These are phyloP conservation scores for Synanthedon andrenaeformis DNA, from an alignment of 2,888 invertebrate species.

Conservation along the genomic window DNA sequence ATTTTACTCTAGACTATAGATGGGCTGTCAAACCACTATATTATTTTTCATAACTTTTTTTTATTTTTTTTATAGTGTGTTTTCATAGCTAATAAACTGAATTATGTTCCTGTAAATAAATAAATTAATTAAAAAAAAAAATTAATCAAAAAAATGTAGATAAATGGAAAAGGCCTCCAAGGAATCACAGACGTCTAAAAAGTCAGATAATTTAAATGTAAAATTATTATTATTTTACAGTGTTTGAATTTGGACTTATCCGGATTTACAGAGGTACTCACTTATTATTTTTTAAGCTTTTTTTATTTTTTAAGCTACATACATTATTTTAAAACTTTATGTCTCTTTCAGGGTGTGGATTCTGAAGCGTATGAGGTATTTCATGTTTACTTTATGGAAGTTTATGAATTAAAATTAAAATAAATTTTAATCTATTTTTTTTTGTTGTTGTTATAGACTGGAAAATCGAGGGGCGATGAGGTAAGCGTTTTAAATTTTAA, in stretches of 20 bases:
- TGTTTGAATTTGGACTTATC: constrained; percentile 52
- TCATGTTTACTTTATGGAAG: not conserved
- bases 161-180: too few species aligned
- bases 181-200: not conserved
- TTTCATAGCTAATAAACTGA: too few species aligned
- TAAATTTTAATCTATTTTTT: not conserved
- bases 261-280: constrained; percentile 46
- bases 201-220: not conserved
- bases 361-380: constrained; percentile 53
- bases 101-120: too few species aligned
- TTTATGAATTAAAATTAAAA: not conserved
- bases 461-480: constrained; percentile 30
- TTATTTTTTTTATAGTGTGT: too few species aligned
- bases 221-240: constrained; percentile 31
- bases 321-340: not conserved
- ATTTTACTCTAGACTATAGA: too few species aligned
- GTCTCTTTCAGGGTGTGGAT: constrained; percentile 42
- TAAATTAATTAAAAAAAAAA: too few species aligned
- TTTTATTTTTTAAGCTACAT: not conserved
- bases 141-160: too few species aligned
- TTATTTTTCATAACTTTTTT: too few species aligned
- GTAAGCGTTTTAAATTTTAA: constrained; percentile 10
- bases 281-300: not conserved
- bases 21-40: too few species aligned
- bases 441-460: constrained; percentile 30